Percentiles rank a stretch among this genome's conserved stretches.
Evolutionary conservation across 1,140 invertebrate genomes (phyloP).

Genomic region (Drosophila pruinosa): DNA sequence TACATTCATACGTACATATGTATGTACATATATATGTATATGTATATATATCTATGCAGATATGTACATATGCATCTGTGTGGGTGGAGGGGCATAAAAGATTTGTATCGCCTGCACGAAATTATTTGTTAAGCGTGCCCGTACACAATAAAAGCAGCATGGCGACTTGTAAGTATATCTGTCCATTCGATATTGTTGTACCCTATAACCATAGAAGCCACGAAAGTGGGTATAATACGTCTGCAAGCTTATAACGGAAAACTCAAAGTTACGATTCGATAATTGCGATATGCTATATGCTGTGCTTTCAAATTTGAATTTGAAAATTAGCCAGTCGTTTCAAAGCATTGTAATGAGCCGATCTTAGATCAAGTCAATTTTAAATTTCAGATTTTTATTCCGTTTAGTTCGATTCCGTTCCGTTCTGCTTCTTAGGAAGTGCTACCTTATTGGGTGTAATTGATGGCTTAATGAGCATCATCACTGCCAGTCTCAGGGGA

Average conservation of each 20-base stretch:
- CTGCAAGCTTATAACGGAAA: too few species aligned
- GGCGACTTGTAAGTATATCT: slow-evolving; percentile 16
- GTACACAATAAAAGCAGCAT: slow-evolving; percentile 28
- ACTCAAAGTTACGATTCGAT: too few species aligned
- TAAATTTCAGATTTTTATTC: slow-evolving; percentile 4
- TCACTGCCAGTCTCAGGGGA: slow-evolving; percentile 21
- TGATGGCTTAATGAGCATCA: slow-evolving; percentile 17
- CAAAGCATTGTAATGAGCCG: too few species aligned
- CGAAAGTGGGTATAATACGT: not conserved
- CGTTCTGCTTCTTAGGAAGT: not conserved
- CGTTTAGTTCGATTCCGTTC: not conserved
- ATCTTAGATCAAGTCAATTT: not conserved
- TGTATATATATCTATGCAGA: not conserved
- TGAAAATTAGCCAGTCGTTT: too few species aligned
- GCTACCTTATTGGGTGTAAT: slow-evolving; percentile 22
- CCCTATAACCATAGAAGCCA: slow-evolving; percentile 3
- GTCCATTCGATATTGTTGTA: slow-evolving; percentile 5
- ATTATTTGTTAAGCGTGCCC: slow-evolving; percentile 45
- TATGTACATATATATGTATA: not conserved
- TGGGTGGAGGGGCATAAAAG: slow-evolving; percentile 30
- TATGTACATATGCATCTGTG: slow-evolving; percentile 5
- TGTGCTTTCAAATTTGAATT: too few species aligned
- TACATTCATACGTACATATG: not conserved
- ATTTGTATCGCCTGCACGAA: slow-evolving; percentile 49
- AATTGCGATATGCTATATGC: too few species aligned